A percentile compares a stretch with the other conserved stretches of the same genome.
phyloP scores from a whole-genome alignment of 2,797 vertebrate species.

The Manis pentadactyla region DNA sequence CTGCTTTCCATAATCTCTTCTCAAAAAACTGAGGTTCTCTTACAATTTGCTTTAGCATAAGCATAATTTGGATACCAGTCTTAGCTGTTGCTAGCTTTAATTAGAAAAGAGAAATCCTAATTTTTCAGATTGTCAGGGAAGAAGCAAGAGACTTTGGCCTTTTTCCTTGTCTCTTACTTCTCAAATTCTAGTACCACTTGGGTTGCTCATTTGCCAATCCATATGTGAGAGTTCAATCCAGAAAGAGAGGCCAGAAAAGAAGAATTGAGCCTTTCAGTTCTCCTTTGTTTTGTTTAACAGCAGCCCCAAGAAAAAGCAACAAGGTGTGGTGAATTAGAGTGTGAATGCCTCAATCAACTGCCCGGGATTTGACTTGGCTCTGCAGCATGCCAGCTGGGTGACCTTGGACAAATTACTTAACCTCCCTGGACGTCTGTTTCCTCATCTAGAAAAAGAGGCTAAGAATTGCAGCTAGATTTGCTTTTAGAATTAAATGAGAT shows the following conservation, averaged over 20 bases:
- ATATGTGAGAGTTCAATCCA: neutral
- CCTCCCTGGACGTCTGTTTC: conserved; percentile 19
- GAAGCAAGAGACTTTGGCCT: neutral
- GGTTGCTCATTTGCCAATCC: neutral
- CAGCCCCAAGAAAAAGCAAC: neutral
- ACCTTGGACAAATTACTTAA: conserved; percentile 7
- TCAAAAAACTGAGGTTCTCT: neutral
- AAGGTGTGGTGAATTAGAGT: neutral
- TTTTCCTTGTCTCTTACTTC: neutral
- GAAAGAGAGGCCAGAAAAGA: neutral
- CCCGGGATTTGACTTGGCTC: neutral
- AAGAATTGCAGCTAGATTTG: neutral
- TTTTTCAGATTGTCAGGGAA: neutral
- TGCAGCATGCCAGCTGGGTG: neutral
- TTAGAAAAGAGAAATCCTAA: neutral
- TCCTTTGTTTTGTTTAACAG: neutral
- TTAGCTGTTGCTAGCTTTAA: neutral
- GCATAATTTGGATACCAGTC: neutral
- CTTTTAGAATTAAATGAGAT: conserved; percentile 27
- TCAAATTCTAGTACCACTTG: neutral
- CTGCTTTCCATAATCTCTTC: neutral
- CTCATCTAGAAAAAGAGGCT: neutral
- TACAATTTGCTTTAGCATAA: neutral
- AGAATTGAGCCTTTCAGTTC: neutral
- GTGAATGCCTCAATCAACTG: neutral